Base-by-base conservation (phyloP, 2,888 invertebrate species). In the Acleris cristana region DNA sequence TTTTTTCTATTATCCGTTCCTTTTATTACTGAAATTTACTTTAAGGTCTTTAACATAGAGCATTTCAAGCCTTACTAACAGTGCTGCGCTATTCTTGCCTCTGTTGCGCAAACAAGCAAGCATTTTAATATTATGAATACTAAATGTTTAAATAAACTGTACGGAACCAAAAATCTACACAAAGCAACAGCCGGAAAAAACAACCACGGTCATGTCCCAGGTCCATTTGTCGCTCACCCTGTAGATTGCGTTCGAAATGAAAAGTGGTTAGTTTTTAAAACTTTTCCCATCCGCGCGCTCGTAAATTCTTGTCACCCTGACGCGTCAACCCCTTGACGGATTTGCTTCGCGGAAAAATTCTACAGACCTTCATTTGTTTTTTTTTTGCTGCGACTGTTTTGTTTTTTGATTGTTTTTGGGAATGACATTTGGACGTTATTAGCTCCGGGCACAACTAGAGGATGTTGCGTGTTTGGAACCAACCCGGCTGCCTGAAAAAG, bases 181-280 rank as follows among this genome's bases (percentile, higher is more conserved):
- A 60, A 64, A 69, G 66, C 65, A 71, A 74, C 70, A 73, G 69
- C 72, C 69, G 72, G 69, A 65, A 55, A 69, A 68, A 76, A 79
- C 73, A 76, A 80, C 78, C 73, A 80, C 78, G 84, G 89, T 88
- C 89, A 90, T 86, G 89, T 89, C 89, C 88, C 79, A 86, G 84
- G 78, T 79, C 83, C 89, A 89, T 84, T 84, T 84, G 83, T 84
- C 83, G 78, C 74, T 69, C 72, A 71, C 72, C 72, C 78, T 79
- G 87, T 90, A 89, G 89, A 89, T 90, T 90, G 85, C 87, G 82
- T 87, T 84, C 84, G 83, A 88, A 90, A 89, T 90, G 89, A 90
- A 88, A 89, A 89, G 89, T 84, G 86, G 86, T 85, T 89, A 86
- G 88, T 66, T 88, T 86, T 81, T 71, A 78, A 79, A 84, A 84